Base-by-base conservation (phyloP, 2,888 invertebrate species). In the Mesorhabditis sp. region DNA sequence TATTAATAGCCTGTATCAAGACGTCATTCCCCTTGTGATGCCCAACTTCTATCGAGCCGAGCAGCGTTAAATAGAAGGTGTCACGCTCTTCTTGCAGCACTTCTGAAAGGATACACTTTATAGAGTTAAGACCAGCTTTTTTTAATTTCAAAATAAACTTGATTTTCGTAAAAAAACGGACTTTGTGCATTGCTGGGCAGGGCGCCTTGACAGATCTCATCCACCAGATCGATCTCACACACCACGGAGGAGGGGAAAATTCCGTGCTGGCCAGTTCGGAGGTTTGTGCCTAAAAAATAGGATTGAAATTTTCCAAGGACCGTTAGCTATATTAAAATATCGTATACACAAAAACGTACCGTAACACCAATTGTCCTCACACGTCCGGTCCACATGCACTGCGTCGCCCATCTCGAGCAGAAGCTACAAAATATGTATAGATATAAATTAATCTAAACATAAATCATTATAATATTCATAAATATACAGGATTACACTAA, bases 1-100 rank as follows among this genome's bases (percentile, higher is more conserved):
- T 86, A 67, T 86, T 85, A 77, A 86, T 88, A 10, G 88, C 88
- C 72, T 88, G 88, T 69, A 86, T 85, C n/a, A 89, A 81, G 3
- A 95, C 94, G 5, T 93, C 92, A 43, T 95, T 95, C n/a, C 97
- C 96, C 88, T 96, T 96, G 87, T 96, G 95, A 79, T 93, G 92
- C 78, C 92, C 89, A 0, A 96, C 96, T 87, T 97, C 96, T 67
- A 97, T 93, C 0, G 95, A 95, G 0, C 96, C 97, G 86, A 97
- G 90, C 87, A 95, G 96, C 84, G 94, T 93, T 84, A 97, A 88
- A 67, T 84, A 86, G 73, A 86, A 86, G 0, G 85, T 86, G 75
- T 86, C 87, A 66, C 86, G 71, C 43, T 86, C 84, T 15, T 74
- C 68, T 3, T 70, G 58, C 15, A 71, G 50, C 13, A 76, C 63